Evolutionary conservation across 2,888 invertebrate genomes (phyloP).

Genomic region (Eulithis prunata): DNA sequence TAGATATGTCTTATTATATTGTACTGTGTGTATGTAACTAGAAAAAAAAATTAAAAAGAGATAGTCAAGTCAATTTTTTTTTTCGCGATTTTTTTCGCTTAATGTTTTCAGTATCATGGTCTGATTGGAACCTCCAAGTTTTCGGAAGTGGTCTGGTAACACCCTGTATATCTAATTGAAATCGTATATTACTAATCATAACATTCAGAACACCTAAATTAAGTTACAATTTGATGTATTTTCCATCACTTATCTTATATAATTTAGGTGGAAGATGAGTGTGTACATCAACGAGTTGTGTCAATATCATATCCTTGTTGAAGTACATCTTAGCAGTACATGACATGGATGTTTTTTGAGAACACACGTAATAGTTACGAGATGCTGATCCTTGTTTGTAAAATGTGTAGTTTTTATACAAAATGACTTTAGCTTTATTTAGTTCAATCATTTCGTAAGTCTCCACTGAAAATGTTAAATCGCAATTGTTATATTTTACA

Average conservation of each 20-base stretch:
- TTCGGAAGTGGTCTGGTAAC: too few relatives aligned
- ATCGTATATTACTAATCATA: too few relatives aligned
- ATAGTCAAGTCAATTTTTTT: too few relatives aligned
- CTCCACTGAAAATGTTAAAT: conserved; percentile 3
- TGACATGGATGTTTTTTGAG: conserved; percentile 2
- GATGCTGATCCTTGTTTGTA: conserved; percentile 13
- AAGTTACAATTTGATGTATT: conserved; percentile 22
- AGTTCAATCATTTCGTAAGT: conserved; percentile 5
- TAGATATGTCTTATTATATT: too few relatives aligned
- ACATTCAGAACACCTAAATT: too few relatives aligned
- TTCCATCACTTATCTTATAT: conserved; percentile 15
- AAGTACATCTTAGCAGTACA: conserved; percentile 33
- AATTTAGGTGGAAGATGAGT: conserved; percentile 47
- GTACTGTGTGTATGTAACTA: too few relatives aligned
- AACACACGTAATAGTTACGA: conserved; percentile 23
- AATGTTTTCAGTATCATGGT: too few relatives aligned
- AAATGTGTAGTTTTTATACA: conserved; percentile 28
- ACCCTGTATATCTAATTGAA: too few relatives aligned
- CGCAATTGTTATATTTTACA: neutral
- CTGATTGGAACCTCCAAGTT: too few relatives aligned
- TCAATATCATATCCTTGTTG: conserved; percentile 34
- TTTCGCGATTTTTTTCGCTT: too few relatives aligned
- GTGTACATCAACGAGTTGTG: conserved; percentile 40
- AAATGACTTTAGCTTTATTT: neutral
- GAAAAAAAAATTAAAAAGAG: too few relatives aligned